Conservation (phyloP, 2,797 vertebrate genomes). For the Etheostoma perlongum region DNA sequence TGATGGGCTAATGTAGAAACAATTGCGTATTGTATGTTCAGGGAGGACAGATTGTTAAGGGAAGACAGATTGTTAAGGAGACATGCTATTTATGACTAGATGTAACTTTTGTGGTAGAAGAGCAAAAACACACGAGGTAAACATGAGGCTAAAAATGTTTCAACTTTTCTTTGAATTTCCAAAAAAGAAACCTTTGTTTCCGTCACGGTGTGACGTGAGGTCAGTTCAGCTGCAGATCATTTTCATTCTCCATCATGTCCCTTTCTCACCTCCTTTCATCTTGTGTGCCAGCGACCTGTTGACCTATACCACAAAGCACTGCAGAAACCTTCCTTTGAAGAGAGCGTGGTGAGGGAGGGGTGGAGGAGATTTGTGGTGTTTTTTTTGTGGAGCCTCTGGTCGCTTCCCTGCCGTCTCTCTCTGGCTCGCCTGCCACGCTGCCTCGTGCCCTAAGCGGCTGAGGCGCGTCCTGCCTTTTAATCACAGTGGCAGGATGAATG, state of each 20-base stretch:
- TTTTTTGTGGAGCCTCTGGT: conserved; percentile 26
- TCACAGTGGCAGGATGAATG: conserved; percentile 55
- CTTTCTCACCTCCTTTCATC: conserved; percentile 48
- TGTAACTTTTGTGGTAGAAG: too few species aligned
- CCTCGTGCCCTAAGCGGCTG: conserved; percentile 56
- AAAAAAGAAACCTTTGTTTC: not conserved
- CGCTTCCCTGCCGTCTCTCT: conserved; percentile 37
- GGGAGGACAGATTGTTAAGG: too few species aligned
- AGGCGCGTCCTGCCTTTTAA: conserved; percentile 65
- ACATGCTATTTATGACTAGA: too few species aligned
- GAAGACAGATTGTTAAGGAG: too few species aligned
- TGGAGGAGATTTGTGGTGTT: not conserved
- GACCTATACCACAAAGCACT: conserved; percentile 54
- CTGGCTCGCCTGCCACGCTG: conserved; percentile 53
- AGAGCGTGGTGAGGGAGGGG: not conserved
- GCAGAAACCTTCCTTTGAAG: conserved; percentile 52
- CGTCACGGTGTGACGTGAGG: not conserved
- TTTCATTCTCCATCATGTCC: conserved; percentile 2
- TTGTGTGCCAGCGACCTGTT: conserved; percentile 13
- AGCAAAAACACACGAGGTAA: too few species aligned
- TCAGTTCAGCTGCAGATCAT: conserved; percentile 7
- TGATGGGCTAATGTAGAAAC: too few species aligned
- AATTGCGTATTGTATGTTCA: too few species aligned
- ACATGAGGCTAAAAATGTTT: too few species aligned
- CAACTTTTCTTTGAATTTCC: not conserved